phyloP scores from a whole-genome alignment of 2,888 invertebrate genomes.

The Tiphia femorata region DNA sequence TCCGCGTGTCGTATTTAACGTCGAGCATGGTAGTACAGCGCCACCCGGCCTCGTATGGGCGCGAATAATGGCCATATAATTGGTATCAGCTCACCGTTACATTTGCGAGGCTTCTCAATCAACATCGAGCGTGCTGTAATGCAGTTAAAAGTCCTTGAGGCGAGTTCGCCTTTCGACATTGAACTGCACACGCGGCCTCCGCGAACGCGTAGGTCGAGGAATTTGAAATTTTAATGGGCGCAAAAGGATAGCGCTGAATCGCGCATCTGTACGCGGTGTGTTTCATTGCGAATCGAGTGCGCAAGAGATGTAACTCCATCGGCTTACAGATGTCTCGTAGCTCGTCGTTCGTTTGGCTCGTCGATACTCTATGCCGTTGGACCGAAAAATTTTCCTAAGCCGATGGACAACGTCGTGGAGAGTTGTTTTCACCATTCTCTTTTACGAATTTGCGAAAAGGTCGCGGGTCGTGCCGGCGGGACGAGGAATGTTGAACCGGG shows the following conservation, averaged over 20 bases:
- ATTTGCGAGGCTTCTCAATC: conserved; percentile 29
- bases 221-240: no score
- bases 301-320: no score
- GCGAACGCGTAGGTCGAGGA: neutral
- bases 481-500: neutral
- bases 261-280: no score
- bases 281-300: no score
- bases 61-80: conserved; percentile 32
- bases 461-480: neutral
- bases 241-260: no score
- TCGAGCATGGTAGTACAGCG: no score
- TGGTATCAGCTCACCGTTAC: conserved; percentile 33
- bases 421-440: neutral
- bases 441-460: neutral
- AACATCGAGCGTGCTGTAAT: conserved; percentile 35
- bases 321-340: no score
- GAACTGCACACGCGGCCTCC: neutral
- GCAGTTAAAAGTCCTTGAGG: conserved; percentile 35
- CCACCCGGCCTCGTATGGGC: neutral
- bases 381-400: no score
- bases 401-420: no score
- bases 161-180: no score
- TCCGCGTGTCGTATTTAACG: neutral
- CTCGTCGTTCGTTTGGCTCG: neutral
- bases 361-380: neutral